Conservation (phyloP, 1,140 invertebrate species). For the Drosophila bocki region DNA sequence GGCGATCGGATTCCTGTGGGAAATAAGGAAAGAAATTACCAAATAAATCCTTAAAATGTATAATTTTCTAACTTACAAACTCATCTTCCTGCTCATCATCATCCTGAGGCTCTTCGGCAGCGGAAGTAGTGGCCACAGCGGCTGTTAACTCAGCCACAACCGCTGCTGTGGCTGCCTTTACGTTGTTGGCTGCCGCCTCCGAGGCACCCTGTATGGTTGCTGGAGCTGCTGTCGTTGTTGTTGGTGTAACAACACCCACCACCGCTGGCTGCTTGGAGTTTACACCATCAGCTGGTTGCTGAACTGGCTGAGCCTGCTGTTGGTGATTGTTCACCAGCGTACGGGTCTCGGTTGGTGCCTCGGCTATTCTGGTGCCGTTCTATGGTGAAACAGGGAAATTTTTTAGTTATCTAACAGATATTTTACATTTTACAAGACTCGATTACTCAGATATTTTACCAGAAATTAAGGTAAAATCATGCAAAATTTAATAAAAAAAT, state of each 20-base stretch:
- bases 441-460: neutral
- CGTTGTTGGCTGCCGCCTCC: slow-evolving; percentile 14
- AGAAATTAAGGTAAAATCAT: neutral
- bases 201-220: slow-evolving; percentile 56
- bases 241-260: slow-evolving; percentile 48
- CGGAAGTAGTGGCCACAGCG: slow-evolving; percentile 11
- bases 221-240: slow-evolving; percentile 35
- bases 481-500: neutral
- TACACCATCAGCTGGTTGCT: slow-evolving; percentile 57
- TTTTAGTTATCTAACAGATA: neutral
- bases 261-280: slow-evolving; percentile 41
- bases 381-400: slow-evolving; percentile 22
- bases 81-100: slow-evolving; percentile 82
- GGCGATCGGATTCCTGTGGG: slow-evolving; percentile 73
- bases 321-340: slow-evolving; percentile 63
- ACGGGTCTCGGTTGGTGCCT: slow-evolving; percentile 64
- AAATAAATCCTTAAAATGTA: neutral
- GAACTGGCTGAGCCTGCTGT: slow-evolving; percentile 43
- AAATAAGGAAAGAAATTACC: neutral
- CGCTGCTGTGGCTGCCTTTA: slow-evolving; percentile 40
- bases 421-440: slow-evolving; percentile 2
- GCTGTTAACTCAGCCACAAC: slow-evolving; percentile 18
- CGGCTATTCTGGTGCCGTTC: slow-evolving; percentile 67
- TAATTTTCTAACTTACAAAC: slow-evolving; percentile 62
- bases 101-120: slow-evolving; percentile 25